phyloP scores from a whole-genome alignment of 2,797 vertebrate genomes.

The Characodon lateralis region DNA sequence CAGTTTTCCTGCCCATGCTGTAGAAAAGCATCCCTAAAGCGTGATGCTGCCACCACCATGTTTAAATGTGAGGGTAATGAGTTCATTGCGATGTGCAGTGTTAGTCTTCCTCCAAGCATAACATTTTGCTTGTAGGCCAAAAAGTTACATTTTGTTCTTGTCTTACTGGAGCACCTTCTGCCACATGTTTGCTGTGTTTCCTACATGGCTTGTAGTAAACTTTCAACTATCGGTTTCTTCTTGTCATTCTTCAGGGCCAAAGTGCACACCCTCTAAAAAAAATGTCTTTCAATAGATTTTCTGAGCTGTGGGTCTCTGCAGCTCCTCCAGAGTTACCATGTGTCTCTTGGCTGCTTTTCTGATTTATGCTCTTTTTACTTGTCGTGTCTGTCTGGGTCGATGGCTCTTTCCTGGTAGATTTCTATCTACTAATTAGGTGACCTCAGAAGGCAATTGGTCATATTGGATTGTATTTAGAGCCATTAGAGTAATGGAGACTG shows the following conservation, averaged over 20 bases:
- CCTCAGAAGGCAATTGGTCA: background rate
- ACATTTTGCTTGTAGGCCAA: background rate
- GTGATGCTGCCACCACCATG: background rate
- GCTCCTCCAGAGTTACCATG: too few relatives aligned
- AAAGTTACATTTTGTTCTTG: background rate
- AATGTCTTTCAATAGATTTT: too few relatives aligned
- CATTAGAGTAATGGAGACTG: background rate
- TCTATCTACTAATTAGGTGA: background rate
- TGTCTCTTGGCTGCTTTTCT: too few relatives aligned
- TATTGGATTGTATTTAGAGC: background rate
- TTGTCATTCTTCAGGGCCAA: too few relatives aligned
- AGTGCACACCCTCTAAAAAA: too few relatives aligned
- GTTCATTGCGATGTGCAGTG: background rate
- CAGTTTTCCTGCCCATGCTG: too few relatives aligned
- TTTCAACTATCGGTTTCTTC: too few relatives aligned
- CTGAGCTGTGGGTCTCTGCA: too few relatives aligned
- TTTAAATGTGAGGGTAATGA: background rate
- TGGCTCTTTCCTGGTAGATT: too few relatives aligned
- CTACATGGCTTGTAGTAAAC: too few relatives aligned
- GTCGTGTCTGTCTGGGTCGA: too few relatives aligned
- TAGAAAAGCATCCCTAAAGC: background rate
- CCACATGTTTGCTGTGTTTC: background rate
- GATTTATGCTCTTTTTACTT: too few relatives aligned
- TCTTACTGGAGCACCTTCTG: background rate
- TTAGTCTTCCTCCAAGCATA: background rate